Conservation (phyloP, 2,797 vertebrate genomes). For the Loris lydekkerianus region DNA sequence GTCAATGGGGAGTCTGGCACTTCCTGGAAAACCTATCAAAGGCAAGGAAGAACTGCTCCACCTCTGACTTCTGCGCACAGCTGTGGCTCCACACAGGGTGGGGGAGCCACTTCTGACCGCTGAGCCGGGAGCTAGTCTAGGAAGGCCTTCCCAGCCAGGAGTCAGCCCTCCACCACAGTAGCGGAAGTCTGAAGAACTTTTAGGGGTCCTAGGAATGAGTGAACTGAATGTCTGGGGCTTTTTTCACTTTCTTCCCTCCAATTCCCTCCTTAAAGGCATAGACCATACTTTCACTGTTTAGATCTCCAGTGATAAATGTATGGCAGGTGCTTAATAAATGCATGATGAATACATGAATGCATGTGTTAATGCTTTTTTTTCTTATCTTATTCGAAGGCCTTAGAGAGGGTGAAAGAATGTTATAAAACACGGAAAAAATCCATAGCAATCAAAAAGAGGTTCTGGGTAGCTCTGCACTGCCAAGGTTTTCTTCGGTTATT, state of each 20-base stretch:
- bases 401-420: background rate
- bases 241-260: background rate
- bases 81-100: conserved; percentile 64
- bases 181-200: background rate
- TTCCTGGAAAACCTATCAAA: conserved; percentile 63
- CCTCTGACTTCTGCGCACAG: conserved; percentile 63
- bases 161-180: background rate
- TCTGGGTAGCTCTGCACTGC: background rate
- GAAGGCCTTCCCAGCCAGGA: background rate
- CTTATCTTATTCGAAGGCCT: background rate
- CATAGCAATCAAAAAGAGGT: background rate
- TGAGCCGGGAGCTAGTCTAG: conserved; percentile 65
- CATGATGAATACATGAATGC: no score
- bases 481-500: rapidly evolving
- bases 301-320: background rate
- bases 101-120: conserved; percentile 65
- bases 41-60: conserved; percentile 54
- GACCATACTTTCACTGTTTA: background rate
- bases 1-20: background rate
- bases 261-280: background rate
- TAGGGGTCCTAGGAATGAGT: background rate
- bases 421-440: background rate
- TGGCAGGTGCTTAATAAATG: background rate
- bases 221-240: background rate
- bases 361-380: background rate